Base-by-base conservation (phyloP, 2,113 vertebrate genomes). In the Ciconia boyciana region DNA sequence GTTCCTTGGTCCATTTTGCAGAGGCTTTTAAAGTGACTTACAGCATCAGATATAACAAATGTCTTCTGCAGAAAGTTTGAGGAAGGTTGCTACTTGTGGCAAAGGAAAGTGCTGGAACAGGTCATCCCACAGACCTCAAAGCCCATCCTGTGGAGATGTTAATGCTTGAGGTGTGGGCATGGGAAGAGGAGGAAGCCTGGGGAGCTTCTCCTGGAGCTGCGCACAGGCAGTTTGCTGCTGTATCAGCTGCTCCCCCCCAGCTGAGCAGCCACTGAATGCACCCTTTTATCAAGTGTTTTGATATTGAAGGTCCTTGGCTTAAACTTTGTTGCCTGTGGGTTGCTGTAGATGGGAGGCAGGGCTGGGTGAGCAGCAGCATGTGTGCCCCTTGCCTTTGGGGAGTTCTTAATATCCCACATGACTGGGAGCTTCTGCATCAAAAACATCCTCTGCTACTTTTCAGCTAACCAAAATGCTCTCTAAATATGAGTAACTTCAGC, bases 41-140 rank as follows among this genome's bases (percentile, higher is more conserved):
- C 2, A 3, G 57, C 1, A 0, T 13, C 5, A 1, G 62, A 21
- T 51, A 0, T 7, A 34, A 13, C 8, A 2, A 34, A 4, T 7
- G 24, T 11, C 39, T 64, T n/a, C 66, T 32, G 2, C 7, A 9
- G 74, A 7, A 57, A 34, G 9, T 4, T 43, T 48, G 32, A 5
- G 57, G 71, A 13, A 62, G 18, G 64, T 65, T 12, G 64, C 15
- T 10, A 1, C 28, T 74, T 44, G 17, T 21, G 81, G 55, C 70
- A 34, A 32, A 54, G 76, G 29, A 4, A 60, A 25, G 31, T 2
- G 7, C 32, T n/a, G 10, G 81, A 31, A 25, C 6, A 8, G 36
- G 15, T 52, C 34, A 28, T 31, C 51, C 62, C 2, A 0, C 57
- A 25, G 25, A 41, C 12, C 49, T 58, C 51, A 12, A 24, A 69